Conservation (phyloP, 2,113 vertebrate genomes). For the Psophia crepitans region DNA sequence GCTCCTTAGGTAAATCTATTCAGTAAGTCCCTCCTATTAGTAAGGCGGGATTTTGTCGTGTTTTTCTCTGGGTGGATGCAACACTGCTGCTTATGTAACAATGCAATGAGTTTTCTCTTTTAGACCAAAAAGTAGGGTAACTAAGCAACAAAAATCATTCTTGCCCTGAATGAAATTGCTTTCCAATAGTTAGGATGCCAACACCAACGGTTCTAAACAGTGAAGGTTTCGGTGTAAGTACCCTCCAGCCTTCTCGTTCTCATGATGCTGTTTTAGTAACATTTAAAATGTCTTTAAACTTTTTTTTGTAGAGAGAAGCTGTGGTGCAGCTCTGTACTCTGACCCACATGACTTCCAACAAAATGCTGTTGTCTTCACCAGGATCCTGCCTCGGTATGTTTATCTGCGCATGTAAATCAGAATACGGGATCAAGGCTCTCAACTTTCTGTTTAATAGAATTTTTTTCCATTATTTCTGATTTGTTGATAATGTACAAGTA, state of each 20-base stretch:
- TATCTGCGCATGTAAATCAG: not conserved
- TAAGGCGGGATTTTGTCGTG: not conserved
- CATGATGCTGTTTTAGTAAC: not conserved
- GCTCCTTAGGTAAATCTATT: not conserved
- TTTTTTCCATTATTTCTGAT: not conserved
- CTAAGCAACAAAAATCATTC: constrained; percentile 37
- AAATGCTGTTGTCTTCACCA: not conserved
- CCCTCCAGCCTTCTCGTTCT: not conserved
- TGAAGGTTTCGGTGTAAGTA: not conserved
- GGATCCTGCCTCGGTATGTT: not conserved
- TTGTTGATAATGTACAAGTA: not conserved
- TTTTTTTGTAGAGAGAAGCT: not conserved
- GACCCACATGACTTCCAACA: not conserved
- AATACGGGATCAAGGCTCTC: not conserved
- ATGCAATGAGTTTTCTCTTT: not conserved
- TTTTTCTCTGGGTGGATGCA: not conserved
- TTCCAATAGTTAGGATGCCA: not conserved
- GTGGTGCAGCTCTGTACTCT: not conserved
- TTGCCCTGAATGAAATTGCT: not conserved
- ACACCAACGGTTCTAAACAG: not conserved
- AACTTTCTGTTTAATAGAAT: not conserved
- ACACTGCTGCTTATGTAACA: constrained; percentile 41
- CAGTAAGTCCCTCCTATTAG: not conserved
- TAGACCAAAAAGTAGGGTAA: constrained; percentile 4
- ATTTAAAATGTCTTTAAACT: not conserved